Percentiles rank a stretch among this genome's conserved stretches.
phyloP scores from a whole-genome alignment of 2,113 vertebrate genomes.

The Zapornia atra region DNA sequence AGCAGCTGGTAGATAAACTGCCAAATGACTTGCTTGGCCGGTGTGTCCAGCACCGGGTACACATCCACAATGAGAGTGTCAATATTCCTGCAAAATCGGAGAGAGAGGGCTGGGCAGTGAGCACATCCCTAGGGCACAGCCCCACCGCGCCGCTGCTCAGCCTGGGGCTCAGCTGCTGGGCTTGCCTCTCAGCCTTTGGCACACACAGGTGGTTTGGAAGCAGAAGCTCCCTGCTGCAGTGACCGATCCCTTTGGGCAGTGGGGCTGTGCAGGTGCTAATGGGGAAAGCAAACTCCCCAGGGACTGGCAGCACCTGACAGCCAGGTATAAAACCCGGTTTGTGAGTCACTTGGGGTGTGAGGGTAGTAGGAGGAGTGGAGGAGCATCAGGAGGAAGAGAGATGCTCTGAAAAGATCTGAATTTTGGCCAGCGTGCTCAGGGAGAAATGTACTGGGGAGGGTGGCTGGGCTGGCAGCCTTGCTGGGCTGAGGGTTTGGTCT shows the following conservation, averaged over 20 bases:
- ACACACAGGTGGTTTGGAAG: rapidly evolving
- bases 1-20: slow-evolving; percentile 98
- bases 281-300: background rate
- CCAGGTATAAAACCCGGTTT: background rate
- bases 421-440: background rate
- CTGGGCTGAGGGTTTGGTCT: background rate
- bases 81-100: slow-evolving; percentile 82
- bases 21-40: slow-evolving; percentile 97
- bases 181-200: rapidly evolving
- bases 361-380: background rate
- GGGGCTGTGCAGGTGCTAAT: background rate
- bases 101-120: background rate
- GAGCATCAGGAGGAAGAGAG: background rate
- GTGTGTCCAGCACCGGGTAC: slow-evolving; percentile 94
- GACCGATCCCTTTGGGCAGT: background rate
- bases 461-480: background rate
- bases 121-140: rapidly evolving
- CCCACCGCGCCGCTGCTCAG: rapidly evolving
- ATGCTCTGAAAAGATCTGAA: rapidly evolving
- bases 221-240: background rate
- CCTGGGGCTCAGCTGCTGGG: background rate
- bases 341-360: rapidly evolving
- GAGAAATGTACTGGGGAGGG: rapidly evolving
- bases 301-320: background rate
- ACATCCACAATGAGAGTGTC: slow-evolving; percentile 96